Evolutionary conservation across 2,113 vertebrate genomes (phyloP), one percentile per base, ranked within the genome.

Genomic region (Recurvirostra avosetta): DNA sequence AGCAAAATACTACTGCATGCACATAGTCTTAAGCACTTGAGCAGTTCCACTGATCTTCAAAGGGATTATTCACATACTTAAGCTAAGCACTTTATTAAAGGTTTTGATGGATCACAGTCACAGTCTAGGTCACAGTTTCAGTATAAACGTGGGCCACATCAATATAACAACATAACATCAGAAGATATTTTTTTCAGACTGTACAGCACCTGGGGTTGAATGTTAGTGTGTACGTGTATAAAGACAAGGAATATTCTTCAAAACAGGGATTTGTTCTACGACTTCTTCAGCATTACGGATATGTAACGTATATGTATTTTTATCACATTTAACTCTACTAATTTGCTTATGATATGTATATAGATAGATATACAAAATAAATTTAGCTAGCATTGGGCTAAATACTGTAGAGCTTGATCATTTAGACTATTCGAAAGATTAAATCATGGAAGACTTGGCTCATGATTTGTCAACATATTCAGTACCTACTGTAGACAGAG

Each of bases 41-140:
- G 62, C 71, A 84, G 77, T 55, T 78, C 83, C 56, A 71, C 40
- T 66, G 91, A 91, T 88, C 78, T 95, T 93, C 91, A 91, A 84
- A 93, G 68, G 63, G 50, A 80, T 71, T 80, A 88, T 56, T 91
- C 67, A 71, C 27, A 88, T 74, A 59, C n/a, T 88, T 78, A 74
- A 68, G n/a, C 62, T 62, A 75, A 87, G 45, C 32, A 75, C 56
- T 59, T 91, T 29, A 91, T 59, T 66, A 88, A 66, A 85, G 21
- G 52, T 93, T 87, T 61, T 85, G 74, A 85, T 62, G 63, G 63
- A 93, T 93, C 73, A 92, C 66, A 79, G 45, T 70, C 2, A 0
- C n/a, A 71, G 52, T 14, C 34, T 26, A 76, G 59, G 74, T 80
- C 79, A 84, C 30, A 67, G 58, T 80, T 88, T 52, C 63, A 56